Conservation (phyloP, 2,113 vertebrate species). For the Pseudorhombus dupliciocellatus region DNA sequence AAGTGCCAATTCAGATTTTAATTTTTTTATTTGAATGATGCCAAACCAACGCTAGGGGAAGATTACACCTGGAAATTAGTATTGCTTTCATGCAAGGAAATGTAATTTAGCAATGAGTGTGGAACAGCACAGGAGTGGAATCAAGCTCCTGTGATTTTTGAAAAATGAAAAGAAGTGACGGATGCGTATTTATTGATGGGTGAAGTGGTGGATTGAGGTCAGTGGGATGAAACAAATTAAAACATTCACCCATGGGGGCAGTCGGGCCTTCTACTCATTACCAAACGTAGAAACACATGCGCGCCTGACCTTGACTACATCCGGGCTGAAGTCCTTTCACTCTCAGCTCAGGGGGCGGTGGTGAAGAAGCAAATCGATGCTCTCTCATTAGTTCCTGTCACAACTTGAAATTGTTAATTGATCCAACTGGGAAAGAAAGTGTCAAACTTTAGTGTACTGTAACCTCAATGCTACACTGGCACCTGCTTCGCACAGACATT, state of each 20-base stretch:
- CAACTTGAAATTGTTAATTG: conserved; percentile 49
- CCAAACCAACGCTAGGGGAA: conserved; percentile 60
- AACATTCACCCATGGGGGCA: not conserved
- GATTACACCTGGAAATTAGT: conserved; percentile 23
- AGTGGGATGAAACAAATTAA: conserved; percentile 6
- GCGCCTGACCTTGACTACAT: conserved; percentile 52
- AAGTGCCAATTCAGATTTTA: conserved; percentile 67
- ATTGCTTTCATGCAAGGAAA: conserved; percentile 33
- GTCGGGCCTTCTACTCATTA: conserved; percentile 30
- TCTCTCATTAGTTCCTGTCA: conserved; percentile 43
- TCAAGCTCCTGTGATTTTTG: not conserved
- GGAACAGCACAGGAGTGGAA: not conserved
- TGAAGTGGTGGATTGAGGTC: not conserved
- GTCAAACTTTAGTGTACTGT: conserved; percentile 64
- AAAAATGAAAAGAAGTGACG: conserved; percentile 13
- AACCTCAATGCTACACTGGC: conserved; percentile 61
- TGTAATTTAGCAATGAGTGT: not conserved
- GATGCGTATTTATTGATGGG: conserved; percentile 19
- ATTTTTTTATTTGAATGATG: conserved; percentile 59
- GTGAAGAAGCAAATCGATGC: conserved; percentile 43
- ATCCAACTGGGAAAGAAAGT: conserved; percentile 50
- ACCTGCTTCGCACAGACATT: conserved; percentile 62
- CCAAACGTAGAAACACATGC: conserved; percentile 50
- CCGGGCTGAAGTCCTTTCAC: conserved; percentile 25
- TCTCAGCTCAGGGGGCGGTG: conserved; percentile 22